Conservation (phyloP, 2,888 invertebrate species). For the Congeria kusceri region DNA sequence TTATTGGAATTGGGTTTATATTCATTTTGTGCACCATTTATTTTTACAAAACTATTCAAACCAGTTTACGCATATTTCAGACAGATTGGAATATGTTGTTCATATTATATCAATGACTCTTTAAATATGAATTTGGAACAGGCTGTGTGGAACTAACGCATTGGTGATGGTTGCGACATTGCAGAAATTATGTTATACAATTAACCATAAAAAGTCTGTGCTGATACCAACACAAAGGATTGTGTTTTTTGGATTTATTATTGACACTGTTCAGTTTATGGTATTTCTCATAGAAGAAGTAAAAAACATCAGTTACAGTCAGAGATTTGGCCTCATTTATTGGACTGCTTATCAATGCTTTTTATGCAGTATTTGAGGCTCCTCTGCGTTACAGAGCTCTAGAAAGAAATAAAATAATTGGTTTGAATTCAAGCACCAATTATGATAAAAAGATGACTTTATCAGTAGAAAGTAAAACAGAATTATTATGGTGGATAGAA, state of each 20-base stretch:
- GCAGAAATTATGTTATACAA: slow-evolving; percentile 7
- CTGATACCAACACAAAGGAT: slow-evolving; percentile 6
- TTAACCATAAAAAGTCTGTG: slow-evolving; percentile 11
- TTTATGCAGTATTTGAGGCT: slow-evolving; percentile 12
- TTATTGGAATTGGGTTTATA: not conserved
- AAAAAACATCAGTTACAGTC: not conserved
- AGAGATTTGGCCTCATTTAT: slow-evolving; percentile 19
- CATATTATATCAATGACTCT: slow-evolving; percentile 17
- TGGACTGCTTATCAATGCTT: slow-evolving; percentile 13
- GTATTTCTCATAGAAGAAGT: not conserved
- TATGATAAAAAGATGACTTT: too few relatives aligned
- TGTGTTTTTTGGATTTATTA: slow-evolving; percentile 8
- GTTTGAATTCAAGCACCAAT: too few relatives aligned
- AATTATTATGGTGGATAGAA: too few relatives aligned
- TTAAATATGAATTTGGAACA: slow-evolving; percentile 9
- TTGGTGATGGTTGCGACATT: not conserved
- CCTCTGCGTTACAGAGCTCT: too few relatives aligned
- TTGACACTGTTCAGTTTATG: too few relatives aligned
- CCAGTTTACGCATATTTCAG: slow-evolving; percentile 8
- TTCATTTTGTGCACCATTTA: not conserved
- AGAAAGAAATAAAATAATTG: too few relatives aligned
- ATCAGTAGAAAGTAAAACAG: too few relatives aligned
- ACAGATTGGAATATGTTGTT: slow-evolving; percentile 3
- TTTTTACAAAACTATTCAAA: slow-evolving; percentile 4
- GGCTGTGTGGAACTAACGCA: not conserved